phyloP scores from a whole-genome alignment of 2,113 vertebrate genomes.

The Laticauda laticaudata region DNA sequence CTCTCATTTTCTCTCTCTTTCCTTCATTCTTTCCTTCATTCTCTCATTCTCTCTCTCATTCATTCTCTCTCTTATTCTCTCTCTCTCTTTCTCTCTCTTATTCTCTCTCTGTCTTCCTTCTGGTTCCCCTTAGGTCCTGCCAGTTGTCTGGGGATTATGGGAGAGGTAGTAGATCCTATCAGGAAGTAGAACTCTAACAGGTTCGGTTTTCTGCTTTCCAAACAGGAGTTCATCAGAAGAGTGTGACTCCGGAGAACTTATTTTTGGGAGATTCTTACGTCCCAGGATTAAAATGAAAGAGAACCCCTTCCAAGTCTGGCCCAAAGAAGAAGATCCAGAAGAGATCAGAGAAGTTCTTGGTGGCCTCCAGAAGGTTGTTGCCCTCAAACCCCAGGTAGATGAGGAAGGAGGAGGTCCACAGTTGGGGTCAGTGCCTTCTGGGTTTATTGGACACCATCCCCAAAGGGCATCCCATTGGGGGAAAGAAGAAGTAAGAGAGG shows the following conservation, averaged over 20 bases:
- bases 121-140: too few species aligned
- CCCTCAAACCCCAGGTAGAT: neutral
- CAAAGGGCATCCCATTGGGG: neutral
- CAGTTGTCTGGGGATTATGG: too few species aligned
- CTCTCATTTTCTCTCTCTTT: too few species aligned
- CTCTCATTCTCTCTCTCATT: too few species aligned
- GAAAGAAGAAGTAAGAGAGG: neutral
- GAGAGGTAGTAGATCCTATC: too few species aligned
- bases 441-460: too few species aligned
- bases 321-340: neutral
- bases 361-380: neutral
- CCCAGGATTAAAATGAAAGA: neutral
- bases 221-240: too few species aligned
- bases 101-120: too few species aligned
- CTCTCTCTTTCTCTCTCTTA: too few species aligned
- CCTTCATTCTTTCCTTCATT: too few species aligned
- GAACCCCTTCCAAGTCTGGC: neutral
- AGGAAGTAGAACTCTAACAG: neutral
- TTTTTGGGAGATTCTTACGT: neutral
- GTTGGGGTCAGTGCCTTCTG: neutral
- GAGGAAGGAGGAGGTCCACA: neutral
- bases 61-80: too few species aligned
- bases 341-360: neutral
- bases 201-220: neutral
- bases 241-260: neutral